These are phyloP conservation scores for Tinamus guttatus DNA, from an alignment of 2,113 vertebrate species.

Conservation along the genomic window DNA sequence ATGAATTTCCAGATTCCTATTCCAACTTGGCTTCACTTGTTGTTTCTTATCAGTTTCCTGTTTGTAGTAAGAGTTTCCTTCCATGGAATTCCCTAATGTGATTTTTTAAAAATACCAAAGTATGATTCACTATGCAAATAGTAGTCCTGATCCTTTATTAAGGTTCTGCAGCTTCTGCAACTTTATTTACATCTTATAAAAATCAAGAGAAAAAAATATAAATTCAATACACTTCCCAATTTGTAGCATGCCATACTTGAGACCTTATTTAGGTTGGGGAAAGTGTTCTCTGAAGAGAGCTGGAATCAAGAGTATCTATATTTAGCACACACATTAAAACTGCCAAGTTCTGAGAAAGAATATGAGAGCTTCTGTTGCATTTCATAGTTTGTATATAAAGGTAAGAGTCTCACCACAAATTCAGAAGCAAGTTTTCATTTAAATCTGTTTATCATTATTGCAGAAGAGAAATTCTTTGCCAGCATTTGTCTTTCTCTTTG, in stretches of 20 bases:
- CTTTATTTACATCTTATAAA: background rate
- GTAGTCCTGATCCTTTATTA: background rate
- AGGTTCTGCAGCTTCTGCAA: background rate
- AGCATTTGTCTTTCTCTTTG: background rate
- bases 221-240: background rate
- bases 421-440: background rate
- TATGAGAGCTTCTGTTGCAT: background rate
- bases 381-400: background rate
- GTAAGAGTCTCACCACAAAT: background rate
- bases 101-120: background rate
- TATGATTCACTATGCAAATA: background rate
- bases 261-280: background rate
- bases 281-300: background rate
- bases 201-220: background rate
- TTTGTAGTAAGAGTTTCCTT: slow-evolving; percentile 52
- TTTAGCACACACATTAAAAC: background rate
- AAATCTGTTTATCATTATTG: background rate
- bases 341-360: background rate
- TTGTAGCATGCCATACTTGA: background rate
- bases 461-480: background rate
- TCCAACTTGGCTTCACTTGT: slow-evolving; percentile 33
- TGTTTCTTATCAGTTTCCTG: slow-evolving; percentile 58
- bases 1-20: slow-evolving; percentile 31
- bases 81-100: slow-evolving; percentile 17
- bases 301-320: background rate